Conservation (phyloP, 1,140 invertebrate species). For the Hormaphis cornu region DNA sequence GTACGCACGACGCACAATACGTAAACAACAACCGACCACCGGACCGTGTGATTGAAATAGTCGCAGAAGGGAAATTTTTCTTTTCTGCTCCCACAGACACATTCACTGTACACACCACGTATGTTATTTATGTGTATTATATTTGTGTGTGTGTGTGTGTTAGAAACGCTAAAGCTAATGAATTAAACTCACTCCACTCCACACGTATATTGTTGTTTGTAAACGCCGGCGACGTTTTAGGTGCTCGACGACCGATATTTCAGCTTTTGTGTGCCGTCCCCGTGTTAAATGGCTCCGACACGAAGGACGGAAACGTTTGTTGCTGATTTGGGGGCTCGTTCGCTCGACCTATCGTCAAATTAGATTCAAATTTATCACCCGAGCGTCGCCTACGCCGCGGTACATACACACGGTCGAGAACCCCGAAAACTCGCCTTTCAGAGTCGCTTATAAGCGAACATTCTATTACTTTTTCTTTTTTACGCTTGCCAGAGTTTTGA, state of each 20-base stretch:
- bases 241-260: neutral
- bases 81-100: neutral
- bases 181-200: neutral
- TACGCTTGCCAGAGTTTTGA: no score
- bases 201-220: no score
- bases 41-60: constrained; percentile 8
- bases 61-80: neutral
- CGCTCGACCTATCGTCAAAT: neutral
- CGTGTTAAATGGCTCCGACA: constrained; percentile 15
- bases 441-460: no score
- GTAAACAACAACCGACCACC: neutral
- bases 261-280: neutral
- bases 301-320: no score
- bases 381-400: no score
- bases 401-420: no score
- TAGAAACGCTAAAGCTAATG: neutral
- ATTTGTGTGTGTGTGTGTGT: neutral
- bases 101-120: neutral
- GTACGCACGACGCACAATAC: neutral
- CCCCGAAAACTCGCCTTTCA: no score
- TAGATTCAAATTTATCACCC: constrained; percentile 4
- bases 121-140: neutral
- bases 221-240: no score
- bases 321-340: no score
- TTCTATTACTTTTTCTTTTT: no score